Base-by-base conservation (phyloP, 2,797 vertebrate species). In the Tympanoctomys barrerae region DNA sequence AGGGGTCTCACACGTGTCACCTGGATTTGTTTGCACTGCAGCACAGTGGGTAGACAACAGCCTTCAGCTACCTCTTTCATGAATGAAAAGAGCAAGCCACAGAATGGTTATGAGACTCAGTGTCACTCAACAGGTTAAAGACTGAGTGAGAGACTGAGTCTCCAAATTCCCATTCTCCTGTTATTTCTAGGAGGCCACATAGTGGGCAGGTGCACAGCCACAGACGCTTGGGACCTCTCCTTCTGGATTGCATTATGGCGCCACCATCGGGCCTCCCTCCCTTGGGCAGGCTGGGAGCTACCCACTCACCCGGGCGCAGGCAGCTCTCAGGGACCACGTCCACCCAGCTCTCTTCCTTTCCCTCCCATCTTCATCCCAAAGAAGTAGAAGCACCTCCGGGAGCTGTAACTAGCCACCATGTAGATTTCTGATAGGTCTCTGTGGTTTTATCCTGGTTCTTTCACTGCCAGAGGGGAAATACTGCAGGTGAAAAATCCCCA, bases 401-500 rank as follows among this genome's bases (percentile, higher is more conserved):
- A 73, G 21, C 12, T 36, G 39, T 2, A 7, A 24, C 21, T 59
- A 18, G 19, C 28, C 22, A 90, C 66, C 24, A 81, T 52, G 46
- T 57, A 59, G 36, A 54, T 79, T 81, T 70, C 61, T 92, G 11
- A n/a, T 68, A 79, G 33, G 71, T 18, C 33, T 91, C 82, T 89
- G 52, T 54, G 36, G 18, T 94, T 68, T 95, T 36, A 85, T 89
- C 79, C 73, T 91, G 26, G 36, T 83, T 95, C 86, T 94, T 88
- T 93, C 81, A 82, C 49, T 31, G 12, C 24, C 26, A 36, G 77
- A 95, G 71, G 89, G 75, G 62, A 95, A 96, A 89, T 14, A 39
- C 73, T 68, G 28, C 54, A 49, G 49, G 88, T 79, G 52, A 94
- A 97, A 95, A 95, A 92, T 62, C 80, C 89, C 90, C 59, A 39